Evolutionary conservation across 2,888 invertebrate genomes (phyloP).

Genomic region (Orchesella flavescens): DNA sequence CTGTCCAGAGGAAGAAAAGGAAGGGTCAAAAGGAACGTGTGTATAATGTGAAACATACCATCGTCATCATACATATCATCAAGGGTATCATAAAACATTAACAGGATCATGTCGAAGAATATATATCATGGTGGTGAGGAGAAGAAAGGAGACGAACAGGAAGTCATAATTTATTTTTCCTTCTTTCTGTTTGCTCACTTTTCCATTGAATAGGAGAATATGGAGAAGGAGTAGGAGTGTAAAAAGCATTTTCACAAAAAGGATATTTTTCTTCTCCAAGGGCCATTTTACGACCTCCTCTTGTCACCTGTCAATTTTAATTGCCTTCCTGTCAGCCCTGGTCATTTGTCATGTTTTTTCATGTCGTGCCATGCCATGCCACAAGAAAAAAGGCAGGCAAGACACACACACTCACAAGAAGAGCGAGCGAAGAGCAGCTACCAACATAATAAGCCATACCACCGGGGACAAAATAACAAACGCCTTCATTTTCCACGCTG

Average conservation of each 20-base stretch:
- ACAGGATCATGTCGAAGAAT: too few species aligned
- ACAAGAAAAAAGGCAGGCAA: background rate
- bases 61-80: too few species aligned
- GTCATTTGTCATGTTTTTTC: conserved; percentile 51
- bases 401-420: background rate
- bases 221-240: too few species aligned
- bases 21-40: background rate
- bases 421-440: background rate
- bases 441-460: background rate
- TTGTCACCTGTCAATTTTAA: conserved; percentile 60
- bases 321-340: conserved; percentile 54
- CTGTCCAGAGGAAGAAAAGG: conserved; percentile 22
- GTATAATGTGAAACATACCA: too few species aligned
- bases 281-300: conserved; percentile 45
- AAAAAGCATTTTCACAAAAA: too few species aligned
- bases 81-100: too few species aligned
- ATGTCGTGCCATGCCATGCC: conserved; percentile 21
- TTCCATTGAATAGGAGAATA: too few species aligned
- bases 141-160: conserved; percentile 28
- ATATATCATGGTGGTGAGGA: background rate
- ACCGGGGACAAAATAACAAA: too few species aligned
- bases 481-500: too few species aligned
- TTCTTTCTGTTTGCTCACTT: background rate
- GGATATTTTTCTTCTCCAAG: background rate
- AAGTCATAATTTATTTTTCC: conserved; percentile 44